A percentile compares a stretch with the other conserved stretches of the same genome.
phyloP scores from a whole-genome alignment of 2,797 vertebrate species.

The Acipenser ruthenus region DNA sequence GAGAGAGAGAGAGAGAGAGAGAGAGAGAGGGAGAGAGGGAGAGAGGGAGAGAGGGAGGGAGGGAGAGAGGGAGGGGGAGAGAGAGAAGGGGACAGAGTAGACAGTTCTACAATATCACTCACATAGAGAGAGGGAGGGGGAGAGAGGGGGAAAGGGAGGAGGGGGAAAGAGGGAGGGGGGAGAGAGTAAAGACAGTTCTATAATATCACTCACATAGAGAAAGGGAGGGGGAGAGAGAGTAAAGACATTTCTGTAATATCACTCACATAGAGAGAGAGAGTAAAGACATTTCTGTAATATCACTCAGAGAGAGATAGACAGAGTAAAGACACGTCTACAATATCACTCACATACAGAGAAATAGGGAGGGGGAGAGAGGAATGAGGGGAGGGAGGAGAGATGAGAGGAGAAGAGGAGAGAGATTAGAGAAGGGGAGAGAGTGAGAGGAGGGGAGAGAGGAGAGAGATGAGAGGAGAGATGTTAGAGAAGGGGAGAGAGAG shows the following conservation, averaged over 20 bases:
- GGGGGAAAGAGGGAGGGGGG: background rate
- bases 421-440: conserved; percentile 21
- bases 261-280: conserved; percentile 6
- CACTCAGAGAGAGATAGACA: conserved; percentile 4
- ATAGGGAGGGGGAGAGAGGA: conserved; percentile 48
- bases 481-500: conserved; percentile 8
- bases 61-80: background rate
- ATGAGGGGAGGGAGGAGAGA: conserved; percentile 29
- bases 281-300: conserved; percentile 2
- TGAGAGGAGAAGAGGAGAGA: conserved; percentile 16
- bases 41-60: background rate
- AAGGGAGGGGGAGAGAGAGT: background rate
- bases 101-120: no score
- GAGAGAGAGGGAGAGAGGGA: conserved; percentile 7
- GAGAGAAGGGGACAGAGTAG: no score
- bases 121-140: no score
- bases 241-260: background rate
- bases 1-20: conserved; percentile 26
- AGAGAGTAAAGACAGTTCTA: background rate
- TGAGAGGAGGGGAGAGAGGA: conserved; percentile 7
- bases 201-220: background rate
- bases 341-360: conserved; percentile 47
- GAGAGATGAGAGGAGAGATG: conserved; percentile 21
- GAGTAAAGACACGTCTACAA: conserved; percentile 54
- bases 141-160: background rate